Percentiles rank a stretch among this genome's conserved stretches.
These are phyloP conservation scores for Hippocampus comes DNA, from an alignment of 2,113 vertebrate species.

Conservation along the genomic window DNA sequence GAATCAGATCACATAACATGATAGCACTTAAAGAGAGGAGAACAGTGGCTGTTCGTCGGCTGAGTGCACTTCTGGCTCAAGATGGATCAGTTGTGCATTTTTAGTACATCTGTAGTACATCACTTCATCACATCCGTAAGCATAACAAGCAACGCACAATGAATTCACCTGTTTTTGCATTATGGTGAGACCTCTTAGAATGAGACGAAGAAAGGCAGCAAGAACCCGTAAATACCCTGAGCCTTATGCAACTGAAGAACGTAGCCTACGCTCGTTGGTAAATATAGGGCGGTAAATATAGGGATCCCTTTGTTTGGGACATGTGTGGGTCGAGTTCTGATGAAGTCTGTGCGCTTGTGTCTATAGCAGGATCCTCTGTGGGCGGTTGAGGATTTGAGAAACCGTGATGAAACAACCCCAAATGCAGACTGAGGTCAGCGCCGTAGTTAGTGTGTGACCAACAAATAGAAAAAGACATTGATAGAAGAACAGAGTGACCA, in stretches of 20 bases:
- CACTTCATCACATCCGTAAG: conserved; percentile 41
- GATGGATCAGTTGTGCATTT: conserved; percentile 47
- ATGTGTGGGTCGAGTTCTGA: conserved; percentile 57
- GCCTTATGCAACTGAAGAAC: conserved; percentile 45
- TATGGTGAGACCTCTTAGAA: conserved; percentile 30
- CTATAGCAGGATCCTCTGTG: conserved; percentile 42
- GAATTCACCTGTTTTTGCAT: conserved; percentile 38
- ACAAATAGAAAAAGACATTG: conserved; percentile 20
- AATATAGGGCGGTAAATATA: conserved; percentile 44
- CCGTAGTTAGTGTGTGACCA: conserved; percentile 25
- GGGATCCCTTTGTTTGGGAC: conserved; percentile 51
- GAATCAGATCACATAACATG: conserved; percentile 67
- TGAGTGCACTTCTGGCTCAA: conserved; percentile 51
- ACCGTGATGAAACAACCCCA: conserved; percentile 26
- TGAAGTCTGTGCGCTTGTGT: conserved; percentile 49
- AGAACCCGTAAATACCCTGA: conserved; percentile 23
- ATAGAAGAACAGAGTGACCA: neutral
- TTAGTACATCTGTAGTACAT: conserved; percentile 46
- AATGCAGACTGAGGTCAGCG: conserved; percentile 23
- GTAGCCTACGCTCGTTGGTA: conserved; percentile 17
- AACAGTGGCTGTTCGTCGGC: conserved; percentile 53
- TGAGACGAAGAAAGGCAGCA: neutral
- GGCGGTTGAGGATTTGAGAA: conserved; percentile 42
- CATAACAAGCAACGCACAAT: conserved; percentile 58
- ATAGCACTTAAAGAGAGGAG: conserved; percentile 49